Evolutionary conservation across 2,797 vertebrate species (phyloP).

Genomic region (Paratrypauchen microcephalus): DNA sequence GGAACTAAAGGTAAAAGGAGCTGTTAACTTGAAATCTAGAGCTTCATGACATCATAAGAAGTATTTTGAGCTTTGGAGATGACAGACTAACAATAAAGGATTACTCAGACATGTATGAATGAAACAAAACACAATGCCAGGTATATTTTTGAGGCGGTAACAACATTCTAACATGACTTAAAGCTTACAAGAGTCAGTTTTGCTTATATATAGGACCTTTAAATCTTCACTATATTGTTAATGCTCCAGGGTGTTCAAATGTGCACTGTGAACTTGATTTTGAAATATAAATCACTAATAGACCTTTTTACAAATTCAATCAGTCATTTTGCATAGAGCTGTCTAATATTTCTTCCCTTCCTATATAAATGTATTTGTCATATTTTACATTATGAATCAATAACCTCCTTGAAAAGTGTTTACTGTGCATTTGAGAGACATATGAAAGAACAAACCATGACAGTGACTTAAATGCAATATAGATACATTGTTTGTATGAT

Average conservation of each 20-base stretch:
- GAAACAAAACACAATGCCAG: no score
- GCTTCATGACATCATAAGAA: no score
- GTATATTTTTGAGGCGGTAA: no score
- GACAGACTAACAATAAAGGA: no score
- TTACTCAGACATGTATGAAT: no score
- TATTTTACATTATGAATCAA: conserved; percentile 55
- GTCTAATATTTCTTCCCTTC: neutral
- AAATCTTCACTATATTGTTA: neutral
- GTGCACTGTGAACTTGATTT: neutral
- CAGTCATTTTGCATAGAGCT: neutral
- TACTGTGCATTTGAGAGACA: conserved; percentile 35
- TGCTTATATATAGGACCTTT: neutral
- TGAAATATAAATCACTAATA: neutral
- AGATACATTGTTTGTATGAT: conserved; percentile 7
- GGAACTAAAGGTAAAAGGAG: no score
- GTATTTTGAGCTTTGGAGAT: no score
- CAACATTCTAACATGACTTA: no score
- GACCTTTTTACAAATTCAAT: neutral
- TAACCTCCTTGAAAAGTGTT: conserved; percentile 53
- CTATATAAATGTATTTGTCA: conserved; percentile 29
- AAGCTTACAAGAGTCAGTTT: neutral
- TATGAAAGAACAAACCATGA: conserved; percentile 18
- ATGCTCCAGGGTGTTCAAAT: neutral
- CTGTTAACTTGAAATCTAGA: no score
- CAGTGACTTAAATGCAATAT: conserved; percentile 29